Base-by-base conservation (phyloP, 2,888 invertebrate species). In the Zhuqinia jingwanae region DNA sequence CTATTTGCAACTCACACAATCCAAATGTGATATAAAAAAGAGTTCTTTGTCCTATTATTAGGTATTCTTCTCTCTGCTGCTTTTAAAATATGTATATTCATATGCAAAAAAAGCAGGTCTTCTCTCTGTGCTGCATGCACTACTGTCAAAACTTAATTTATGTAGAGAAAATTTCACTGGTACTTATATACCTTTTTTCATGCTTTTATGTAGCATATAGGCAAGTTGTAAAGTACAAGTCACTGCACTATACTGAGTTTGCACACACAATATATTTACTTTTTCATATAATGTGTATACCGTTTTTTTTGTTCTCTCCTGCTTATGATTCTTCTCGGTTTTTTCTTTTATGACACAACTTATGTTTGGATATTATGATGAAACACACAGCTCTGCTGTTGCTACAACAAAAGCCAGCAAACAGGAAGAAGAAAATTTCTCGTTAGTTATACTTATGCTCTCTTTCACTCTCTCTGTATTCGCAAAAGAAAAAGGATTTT, bases 341-440 rank as follows among this genome's bases (percentile, higher is more conserved):
- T 11, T 20, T 45, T 70, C 36, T 17, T 70, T 45, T 70, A 45
- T 45, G 68, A 22, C 68, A 70, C 45, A 36, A 42, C 30, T 2
- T 25, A 63, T 63, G 63, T 5, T 20, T 22, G 13, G n/a, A 63
- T 15, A 63, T 25, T 8, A 20, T 13, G 20, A 25, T n/a, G 13
- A 63, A 47, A 5, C 47, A 22, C 53, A 1, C n/a, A n/a, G n/a
- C n/a, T n/a, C n/a, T n/a, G n/a, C n/a, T n/a, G n/a, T n/a, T n/a
- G n/a, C n/a, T n/a, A n/a, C n/a, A n/a, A n/a, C n/a, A n/a, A n/a
- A 75, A 70, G 58, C 58, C 77, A 77, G 58, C 42, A 77, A 56
- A 45, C 58, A 77, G 58, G 58, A 56, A 58, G 77, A 36, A 20
- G n/a, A 20, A 20, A 58, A 77, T 56, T 56, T 56, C 36, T 36